Evolutionary conservation across 92 coral and sea anemone genomes (phyloP).

Genomic region (Parazoanthus darwini): DNA sequence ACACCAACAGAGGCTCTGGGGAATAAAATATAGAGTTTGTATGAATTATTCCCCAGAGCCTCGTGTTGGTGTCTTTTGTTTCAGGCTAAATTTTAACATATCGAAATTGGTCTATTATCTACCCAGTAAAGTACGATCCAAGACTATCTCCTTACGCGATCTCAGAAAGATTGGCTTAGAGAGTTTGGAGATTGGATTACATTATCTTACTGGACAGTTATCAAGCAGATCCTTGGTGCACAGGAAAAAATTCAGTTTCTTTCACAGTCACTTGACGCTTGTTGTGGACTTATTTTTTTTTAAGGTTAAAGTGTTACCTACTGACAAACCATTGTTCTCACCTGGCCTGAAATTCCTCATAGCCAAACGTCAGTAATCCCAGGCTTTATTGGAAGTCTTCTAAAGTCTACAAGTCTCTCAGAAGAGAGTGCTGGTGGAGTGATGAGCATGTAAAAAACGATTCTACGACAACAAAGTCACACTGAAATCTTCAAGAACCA

Average conservation of each 20-base stretch:
- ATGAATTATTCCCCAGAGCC: too few relatives aligned
- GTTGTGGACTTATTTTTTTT: conserved; percentile 17
- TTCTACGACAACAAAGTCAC: conserved; percentile 38
- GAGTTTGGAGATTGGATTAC: conserved; percentile 41
- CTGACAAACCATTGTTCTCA: conserved; percentile 48
- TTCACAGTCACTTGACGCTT: conserved; percentile 21
- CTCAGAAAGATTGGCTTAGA: conserved; percentile 21
- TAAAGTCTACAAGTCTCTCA: conserved; percentile 29
- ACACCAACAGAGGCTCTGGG: too few relatives aligned
- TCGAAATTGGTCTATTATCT: too few relatives aligned
- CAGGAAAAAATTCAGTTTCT: conserved; percentile 32
- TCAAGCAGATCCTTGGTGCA: not conserved
- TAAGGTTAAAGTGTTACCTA: conserved; percentile 31
- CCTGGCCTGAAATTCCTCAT: conserved; percentile 30
- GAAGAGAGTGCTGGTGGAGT: conserved; percentile 49
- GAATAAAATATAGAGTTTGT: too few relatives aligned
- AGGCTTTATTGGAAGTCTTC: conserved; percentile 35
- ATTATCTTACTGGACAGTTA: not conserved
- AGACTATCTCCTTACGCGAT: conserved; percentile 15
- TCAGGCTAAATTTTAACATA: too few relatives aligned
- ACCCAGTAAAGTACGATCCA: conserved; percentile 13
- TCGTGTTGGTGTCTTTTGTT: too few relatives aligned
- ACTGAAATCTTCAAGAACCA: conserved; percentile 22
- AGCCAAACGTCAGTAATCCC: conserved; percentile 9
- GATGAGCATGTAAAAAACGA: conserved; percentile 10